These are phyloP conservation scores for Lutraria rhynchaena DNA, from an alignment of 1,140 invertebrate species.

Conservation along the genomic window DNA sequence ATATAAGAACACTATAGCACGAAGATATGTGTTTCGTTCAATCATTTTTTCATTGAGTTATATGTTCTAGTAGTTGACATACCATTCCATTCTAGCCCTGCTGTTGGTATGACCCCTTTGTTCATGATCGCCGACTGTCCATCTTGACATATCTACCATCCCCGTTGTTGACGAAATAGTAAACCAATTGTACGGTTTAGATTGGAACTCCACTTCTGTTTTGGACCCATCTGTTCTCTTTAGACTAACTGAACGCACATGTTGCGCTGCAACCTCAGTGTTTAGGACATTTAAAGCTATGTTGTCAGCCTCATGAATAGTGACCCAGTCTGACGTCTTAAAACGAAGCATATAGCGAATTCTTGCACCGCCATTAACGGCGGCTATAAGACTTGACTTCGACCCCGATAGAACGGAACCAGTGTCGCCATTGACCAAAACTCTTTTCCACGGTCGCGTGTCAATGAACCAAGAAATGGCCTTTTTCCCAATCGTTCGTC, in stretches of 20 bases:
- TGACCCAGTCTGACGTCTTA: neutral
- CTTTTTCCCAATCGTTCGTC: neutral
- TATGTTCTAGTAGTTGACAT: neutral
- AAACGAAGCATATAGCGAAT: neutral
- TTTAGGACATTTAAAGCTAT: neutral
- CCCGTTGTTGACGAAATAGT: conserved; percentile 6
- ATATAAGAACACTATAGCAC: too few species aligned
- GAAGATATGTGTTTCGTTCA: too few species aligned
- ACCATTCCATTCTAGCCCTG: neutral
- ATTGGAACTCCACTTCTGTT: neutral
- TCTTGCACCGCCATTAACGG: neutral
- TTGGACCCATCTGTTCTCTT: too few species aligned
- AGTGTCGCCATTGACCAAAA: neutral
- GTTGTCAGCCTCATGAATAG: neutral
- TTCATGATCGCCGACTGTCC: conserved; percentile 5
- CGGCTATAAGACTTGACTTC: neutral
- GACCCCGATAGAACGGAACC: neutral
- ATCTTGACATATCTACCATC: conserved; percentile 12
- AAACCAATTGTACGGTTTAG: neutral
- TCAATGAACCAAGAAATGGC: conserved; percentile 21
- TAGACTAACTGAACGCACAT: conserved; percentile 6
- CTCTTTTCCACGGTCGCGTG: neutral
- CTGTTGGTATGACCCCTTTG: neutral
- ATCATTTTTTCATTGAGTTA: too few species aligned
- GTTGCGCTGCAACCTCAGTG: neutral